Percentiles rank a stretch among this genome's conserved stretches.
phyloP scores from a whole-genome alignment of 2,113 vertebrate genomes.

The Dromiciops gliroides region DNA sequence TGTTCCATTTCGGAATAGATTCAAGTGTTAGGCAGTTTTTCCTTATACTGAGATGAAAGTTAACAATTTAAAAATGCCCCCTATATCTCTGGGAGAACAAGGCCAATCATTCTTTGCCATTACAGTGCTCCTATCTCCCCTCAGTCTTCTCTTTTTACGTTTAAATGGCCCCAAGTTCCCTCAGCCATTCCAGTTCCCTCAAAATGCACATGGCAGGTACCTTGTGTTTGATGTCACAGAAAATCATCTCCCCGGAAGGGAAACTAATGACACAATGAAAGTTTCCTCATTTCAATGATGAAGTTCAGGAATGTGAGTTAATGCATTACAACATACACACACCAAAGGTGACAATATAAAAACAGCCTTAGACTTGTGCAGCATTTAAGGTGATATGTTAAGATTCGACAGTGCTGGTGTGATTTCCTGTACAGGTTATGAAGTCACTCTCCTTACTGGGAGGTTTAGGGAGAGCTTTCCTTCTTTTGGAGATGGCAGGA shows the following conservation, averaged over 20 bases:
- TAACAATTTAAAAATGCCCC: background rate
- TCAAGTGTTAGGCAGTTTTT: background rate
- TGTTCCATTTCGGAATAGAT: background rate
- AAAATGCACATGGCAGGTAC: background rate
- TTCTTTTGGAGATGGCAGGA: background rate
- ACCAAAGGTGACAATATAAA: background rate
- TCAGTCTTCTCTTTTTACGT: background rate
- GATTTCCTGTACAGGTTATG: background rate
- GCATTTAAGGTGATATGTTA: background rate
- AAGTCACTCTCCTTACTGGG: background rate
- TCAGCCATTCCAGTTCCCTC: background rate
- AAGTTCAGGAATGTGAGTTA: background rate
- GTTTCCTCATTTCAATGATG: background rate
- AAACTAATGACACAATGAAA: background rate
- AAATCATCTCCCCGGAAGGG: background rate
- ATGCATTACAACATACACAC: background rate
- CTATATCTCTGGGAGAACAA: background rate
- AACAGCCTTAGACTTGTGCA: background rate
- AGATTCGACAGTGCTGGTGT: background rate
- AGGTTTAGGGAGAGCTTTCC: background rate
- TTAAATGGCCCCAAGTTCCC: background rate
- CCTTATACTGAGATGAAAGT: background rate
- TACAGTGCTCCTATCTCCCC: background rate
- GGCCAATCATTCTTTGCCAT: background rate
- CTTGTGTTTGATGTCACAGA: background rate